Base-by-base conservation (phyloP, 2,113 vertebrate species). In the Hemiprocne comata region DNA sequence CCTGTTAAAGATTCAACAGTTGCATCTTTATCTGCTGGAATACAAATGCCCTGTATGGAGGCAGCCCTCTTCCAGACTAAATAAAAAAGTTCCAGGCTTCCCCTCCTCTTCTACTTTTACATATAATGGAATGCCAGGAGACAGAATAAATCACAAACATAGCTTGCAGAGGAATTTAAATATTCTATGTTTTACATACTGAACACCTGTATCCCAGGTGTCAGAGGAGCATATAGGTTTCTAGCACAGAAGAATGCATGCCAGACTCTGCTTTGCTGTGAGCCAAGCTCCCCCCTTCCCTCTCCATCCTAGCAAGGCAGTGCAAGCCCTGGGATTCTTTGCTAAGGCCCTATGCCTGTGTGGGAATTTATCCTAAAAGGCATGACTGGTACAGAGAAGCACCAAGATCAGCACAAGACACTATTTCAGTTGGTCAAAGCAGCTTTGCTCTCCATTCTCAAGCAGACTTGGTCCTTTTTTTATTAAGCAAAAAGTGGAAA, bases 1-100 rank as follows among this genome's bases (percentile, higher is more conserved):
- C 44, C 40, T 86, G 90, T 92, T 92, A 92, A 93, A 93, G 50
- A 92, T 90, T 89, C 61, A 96, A 78, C 53, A 87, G 83, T 25
- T 75, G 34, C 24, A 75, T 75, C 79, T 62, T 77, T 75, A 88
- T 55, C 53, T 94, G 48, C 51, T 81, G 70, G 62, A 80, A 67
- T 69, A 88, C 84, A 61, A 84, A 93, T 89, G 67, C 31, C 53
- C 53, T 88, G 15, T n/a, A 26, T 24, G 17, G 40, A 93, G 24
- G 17, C 2, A 94, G 50, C 53, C 61, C 15, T 67, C 76, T 78
- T 82, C 38, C 57, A 92, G n/a, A 53, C 9, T n/a, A 89, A 66
- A 77, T 17, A 82, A 62, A 48, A 83, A 55, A 50, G 54, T 9
- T 28, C 11, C 60, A 73, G 29, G 36, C 54, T 76, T 60, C 11